Evolutionary conservation across 2,888 invertebrate genomes (phyloP), one percentile per base, ranked within the genome.

Genomic region (Oscheius myriophilus): DNA sequence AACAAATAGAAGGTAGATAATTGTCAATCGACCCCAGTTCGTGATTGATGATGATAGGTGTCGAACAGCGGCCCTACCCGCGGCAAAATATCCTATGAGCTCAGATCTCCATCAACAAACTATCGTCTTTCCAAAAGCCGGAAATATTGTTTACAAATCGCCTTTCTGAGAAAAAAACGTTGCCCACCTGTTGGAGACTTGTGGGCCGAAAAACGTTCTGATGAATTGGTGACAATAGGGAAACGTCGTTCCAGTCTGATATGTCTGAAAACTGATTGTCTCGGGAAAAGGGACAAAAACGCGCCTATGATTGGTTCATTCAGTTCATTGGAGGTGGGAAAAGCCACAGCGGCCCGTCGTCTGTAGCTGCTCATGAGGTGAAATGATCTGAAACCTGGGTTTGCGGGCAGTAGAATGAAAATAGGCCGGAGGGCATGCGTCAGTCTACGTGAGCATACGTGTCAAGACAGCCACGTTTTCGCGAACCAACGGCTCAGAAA

Each of bases 151-250:
- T 33, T 33, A 9, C 33, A 33, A 33, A 33, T 33, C 33, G 33
- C 21, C 2, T 33, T 9, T 42, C 9, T 18, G 1, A n/a, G 21
- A 43, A 23, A 41, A 18, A 42, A 58, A 42, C n/a, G 21, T 33
- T 18, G 26, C 62, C 18, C 21, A 81, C 81, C 76, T 81, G 81
- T 64, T 79, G 78, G 1, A 81, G 70, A 62, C 79, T 79, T 23
- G 75, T 67, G 16, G 81, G 81, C 57, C 81, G 72, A 59, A 72
- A 79, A 41, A 71, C 67, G 52, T 79, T 71, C 62, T 75, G 75
- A 61, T 79, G 79, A 64, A 81, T 79, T 6, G 81, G 78, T 1
- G 81, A 81, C 21, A 78, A 71, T 2, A 81, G 67, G 3, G 79
- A 71, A 18, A 81, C 76, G 52, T 81, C 81, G 23, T 71, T 59